Evolutionary conservation across 2,113 vertebrate genomes (phyloP).

Genomic region (Embiotoca jacksoni): DNA sequence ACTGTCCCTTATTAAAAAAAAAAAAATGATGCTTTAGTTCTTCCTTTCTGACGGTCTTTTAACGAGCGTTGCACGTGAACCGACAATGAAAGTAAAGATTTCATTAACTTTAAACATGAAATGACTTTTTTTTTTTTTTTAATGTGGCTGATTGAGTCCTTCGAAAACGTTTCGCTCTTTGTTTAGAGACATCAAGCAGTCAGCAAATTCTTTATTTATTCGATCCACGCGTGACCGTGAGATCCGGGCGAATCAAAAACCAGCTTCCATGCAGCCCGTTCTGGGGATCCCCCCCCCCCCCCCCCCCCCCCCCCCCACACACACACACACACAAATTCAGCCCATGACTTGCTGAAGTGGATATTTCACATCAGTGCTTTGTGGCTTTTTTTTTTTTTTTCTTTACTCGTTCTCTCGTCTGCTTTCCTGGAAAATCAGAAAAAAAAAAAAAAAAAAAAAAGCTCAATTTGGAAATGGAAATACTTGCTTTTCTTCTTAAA

Average conservation of each 20-base stretch:
- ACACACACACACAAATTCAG: constrained; percentile 2
- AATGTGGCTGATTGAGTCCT: not conserved
- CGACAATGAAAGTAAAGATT: too few species aligned
- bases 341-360: constrained; percentile 8
- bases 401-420: not conserved
- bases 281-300: constrained; percentile 12
- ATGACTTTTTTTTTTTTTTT: too few species aligned
- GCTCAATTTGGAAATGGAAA: not conserved
- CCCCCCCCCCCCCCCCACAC: too few species aligned
- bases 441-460: not conserved
- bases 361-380: constrained; percentile 8
- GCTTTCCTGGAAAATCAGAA: constrained; percentile 22
- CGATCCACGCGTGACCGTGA: not conserved
- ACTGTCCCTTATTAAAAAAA: too few species aligned
- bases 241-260: not conserved
- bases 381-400: constrained; percentile 21
- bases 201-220: not conserved
- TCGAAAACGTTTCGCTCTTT: not conserved
- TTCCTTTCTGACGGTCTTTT: too few species aligned
- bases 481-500: not conserved
- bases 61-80: too few species aligned
- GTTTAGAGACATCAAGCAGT: not conserved
- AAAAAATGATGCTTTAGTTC: too few species aligned
- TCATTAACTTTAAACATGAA: too few species aligned
- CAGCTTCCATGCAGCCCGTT: constrained; percentile 2